These are phyloP conservation scores for Diadromus collaris DNA, from an alignment of 2,888 invertebrate genomes.

Conservation along the genomic window DNA sequence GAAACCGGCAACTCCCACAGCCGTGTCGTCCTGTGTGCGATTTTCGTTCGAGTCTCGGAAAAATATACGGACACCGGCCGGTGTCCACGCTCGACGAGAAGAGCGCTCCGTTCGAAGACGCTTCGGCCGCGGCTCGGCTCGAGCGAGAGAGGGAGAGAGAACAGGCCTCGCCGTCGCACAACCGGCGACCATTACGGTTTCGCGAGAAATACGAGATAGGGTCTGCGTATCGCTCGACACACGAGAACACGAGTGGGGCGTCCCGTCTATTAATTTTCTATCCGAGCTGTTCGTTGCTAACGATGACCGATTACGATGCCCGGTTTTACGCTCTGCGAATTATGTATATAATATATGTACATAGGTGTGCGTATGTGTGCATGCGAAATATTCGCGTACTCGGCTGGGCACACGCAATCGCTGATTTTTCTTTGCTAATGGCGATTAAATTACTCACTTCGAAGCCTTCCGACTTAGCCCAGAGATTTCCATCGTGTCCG, in stretches of 20 bases:
- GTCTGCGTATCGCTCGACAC: slow-evolving; percentile 24
- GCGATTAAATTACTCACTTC: slow-evolving; percentile 87
- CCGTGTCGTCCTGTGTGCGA: background rate
- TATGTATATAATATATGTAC: background rate
- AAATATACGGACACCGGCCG: background rate
- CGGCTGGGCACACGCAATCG: background rate
- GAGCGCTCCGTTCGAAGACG: slow-evolving; percentile 5
- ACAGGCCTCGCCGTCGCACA: slow-evolving; percentile 48
- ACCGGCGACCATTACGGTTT: slow-evolving; percentile 56
- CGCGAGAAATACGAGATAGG: slow-evolving; percentile 41
- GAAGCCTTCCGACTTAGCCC: slow-evolving; percentile 96
- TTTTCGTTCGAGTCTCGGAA: background rate
- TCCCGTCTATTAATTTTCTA: slow-evolving; percentile 2
- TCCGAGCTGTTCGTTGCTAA: background rate
- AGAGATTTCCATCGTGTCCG: slow-evolving; percentile 97
- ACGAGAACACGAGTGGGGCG: slow-evolving; percentile 21
- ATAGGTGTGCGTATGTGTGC: background rate
- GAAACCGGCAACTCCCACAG: slow-evolving; percentile 16
- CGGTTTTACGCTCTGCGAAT: background rate
- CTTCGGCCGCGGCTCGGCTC: slow-evolving; percentile 21
- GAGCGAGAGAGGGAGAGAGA: slow-evolving; percentile 24
- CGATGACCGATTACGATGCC: slow-evolving; percentile 17
- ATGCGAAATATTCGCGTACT: background rate
- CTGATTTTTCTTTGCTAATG: slow-evolving; percentile 10
- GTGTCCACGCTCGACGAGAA: too few species aligned